Conservation (phyloP, 2,113 vertebrate genomes). For the Microcebus lehilahytsara region DNA sequence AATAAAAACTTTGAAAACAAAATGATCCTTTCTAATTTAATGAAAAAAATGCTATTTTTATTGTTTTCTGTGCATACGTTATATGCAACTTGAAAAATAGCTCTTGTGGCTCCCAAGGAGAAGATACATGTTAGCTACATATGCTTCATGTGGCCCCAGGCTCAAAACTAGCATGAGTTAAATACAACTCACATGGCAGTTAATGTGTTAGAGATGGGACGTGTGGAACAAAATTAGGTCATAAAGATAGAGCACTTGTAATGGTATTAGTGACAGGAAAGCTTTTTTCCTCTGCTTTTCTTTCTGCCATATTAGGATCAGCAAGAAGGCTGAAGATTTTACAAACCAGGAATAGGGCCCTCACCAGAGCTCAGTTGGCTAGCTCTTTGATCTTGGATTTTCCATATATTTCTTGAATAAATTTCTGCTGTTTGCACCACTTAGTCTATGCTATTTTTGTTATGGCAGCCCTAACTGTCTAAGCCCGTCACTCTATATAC, state of each 20-base stretch:
- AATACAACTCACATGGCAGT: too few relatives aligned
- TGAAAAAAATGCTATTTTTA: too few relatives aligned
- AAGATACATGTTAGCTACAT: too few relatives aligned
- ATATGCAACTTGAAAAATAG: too few relatives aligned
- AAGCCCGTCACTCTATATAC: not conserved
- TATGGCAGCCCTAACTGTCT: not conserved
- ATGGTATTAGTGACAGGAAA: not conserved
- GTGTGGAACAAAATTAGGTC: not conserved
- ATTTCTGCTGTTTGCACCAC: not conserved
- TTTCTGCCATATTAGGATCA: not conserved
- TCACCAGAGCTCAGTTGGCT: not conserved
- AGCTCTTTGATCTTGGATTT: not conserved
- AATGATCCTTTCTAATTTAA: too few relatives aligned
- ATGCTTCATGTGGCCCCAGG: too few relatives aligned
- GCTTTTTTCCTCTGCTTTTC: not conserved
- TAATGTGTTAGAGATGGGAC: not conserved
- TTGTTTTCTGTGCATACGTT: too few relatives aligned
- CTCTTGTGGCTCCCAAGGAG: too few relatives aligned
- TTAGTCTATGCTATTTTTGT: not conserved
- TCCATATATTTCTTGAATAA: not conserved
- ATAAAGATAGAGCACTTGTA: not conserved
- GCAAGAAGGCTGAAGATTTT: not conserved
- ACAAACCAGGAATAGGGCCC: not conserved
- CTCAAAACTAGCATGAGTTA: too few relatives aligned
- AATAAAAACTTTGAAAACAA: too few relatives aligned